Evolutionary conservation across 2,113 vertebrate species (phyloP).

Genomic region (Pheucticus melanocephalus): DNA sequence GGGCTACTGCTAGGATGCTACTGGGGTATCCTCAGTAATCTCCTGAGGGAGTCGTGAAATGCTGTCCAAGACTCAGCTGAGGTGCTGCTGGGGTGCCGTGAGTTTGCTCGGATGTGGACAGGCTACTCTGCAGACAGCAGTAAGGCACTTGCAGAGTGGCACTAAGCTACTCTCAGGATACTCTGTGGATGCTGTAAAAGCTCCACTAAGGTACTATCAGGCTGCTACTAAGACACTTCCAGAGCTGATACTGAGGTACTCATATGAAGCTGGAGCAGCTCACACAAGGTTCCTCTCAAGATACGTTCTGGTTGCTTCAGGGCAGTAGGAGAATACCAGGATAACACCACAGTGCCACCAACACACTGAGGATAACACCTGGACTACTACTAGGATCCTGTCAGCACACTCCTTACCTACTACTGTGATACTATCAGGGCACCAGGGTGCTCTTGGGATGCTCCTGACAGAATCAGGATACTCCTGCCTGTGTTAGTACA

Average conservation of each 20-base stretch:
- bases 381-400: accelerated
- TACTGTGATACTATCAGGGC: not conserved
- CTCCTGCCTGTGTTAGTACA: not conserved
- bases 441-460: not conserved
- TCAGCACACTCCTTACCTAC: not conserved
- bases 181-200: not conserved
- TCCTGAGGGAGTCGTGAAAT: not conserved
- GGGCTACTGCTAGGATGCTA: accelerated
- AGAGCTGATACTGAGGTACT: not conserved
- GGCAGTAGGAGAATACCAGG: not conserved
- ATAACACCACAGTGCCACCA: not conserved
- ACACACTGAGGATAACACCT: not conserved
- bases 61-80: accelerated
- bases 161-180: not conserved
- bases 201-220: accelerated
- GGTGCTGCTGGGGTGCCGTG: not conserved
- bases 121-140: not conserved
- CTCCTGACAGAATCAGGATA: not conserved
- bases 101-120: not conserved
- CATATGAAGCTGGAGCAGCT: accelerated
- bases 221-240: accelerated
- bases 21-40: not conserved
- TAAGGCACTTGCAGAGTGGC: not conserved
- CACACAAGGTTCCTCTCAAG: not conserved
- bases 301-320: not conserved